These are phyloP conservation scores for Hypothenemus hampei DNA, from an alignment of 1,140 invertebrate species.

Conservation along the genomic window DNA sequence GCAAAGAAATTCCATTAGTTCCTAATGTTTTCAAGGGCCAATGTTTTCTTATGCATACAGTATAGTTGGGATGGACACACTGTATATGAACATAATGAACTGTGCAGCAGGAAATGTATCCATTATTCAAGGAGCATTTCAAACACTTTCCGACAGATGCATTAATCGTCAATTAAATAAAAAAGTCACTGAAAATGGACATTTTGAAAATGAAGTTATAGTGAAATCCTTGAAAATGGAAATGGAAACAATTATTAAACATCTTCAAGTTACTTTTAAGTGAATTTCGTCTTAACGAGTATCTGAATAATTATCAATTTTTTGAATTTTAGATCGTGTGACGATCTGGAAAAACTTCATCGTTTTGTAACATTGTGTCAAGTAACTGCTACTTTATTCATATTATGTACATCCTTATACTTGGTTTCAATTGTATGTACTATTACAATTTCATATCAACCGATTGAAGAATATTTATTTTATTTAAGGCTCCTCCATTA, in stretches of 20 bases:
- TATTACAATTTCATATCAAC: not conserved
- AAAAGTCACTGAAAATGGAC: too few relatives aligned
- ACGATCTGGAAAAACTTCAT: slow-evolving; percentile 34
- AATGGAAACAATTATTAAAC: slow-evolving; percentile 36
- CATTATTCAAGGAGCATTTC: slow-evolving; percentile 40
- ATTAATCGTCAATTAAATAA: not conserved
- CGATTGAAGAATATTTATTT: slow-evolving; percentile 8
- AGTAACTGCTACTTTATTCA: slow-evolving; percentile 38
- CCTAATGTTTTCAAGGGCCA: slow-evolving; percentile 23
- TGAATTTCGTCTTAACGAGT: not conserved
- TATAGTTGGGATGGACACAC: slow-evolving; percentile 39
- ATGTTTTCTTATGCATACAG: slow-evolving; percentile 41
- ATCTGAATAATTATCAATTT: too few relatives aligned
- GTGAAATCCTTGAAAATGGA: slow-evolving; percentile 28
- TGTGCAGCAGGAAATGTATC: slow-evolving; percentile 33
- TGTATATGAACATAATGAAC: slow-evolving; percentile 43
- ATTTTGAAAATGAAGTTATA: slow-evolving; percentile 24
- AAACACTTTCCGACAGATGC: slow-evolving; percentile 31
- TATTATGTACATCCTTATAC: slow-evolving; percentile 40
- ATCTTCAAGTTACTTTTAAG: slow-evolving; percentile 35
- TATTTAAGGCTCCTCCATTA: slow-evolving; percentile 29
- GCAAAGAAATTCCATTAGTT: not conserved
- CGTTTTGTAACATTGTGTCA: slow-evolving; percentile 37
- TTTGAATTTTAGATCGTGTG: slow-evolving; percentile 23
- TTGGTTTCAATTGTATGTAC: slow-evolving; percentile 37